Conservation (phyloP, 1,140 invertebrate genomes). For the Drosophila obscura region DNA sequence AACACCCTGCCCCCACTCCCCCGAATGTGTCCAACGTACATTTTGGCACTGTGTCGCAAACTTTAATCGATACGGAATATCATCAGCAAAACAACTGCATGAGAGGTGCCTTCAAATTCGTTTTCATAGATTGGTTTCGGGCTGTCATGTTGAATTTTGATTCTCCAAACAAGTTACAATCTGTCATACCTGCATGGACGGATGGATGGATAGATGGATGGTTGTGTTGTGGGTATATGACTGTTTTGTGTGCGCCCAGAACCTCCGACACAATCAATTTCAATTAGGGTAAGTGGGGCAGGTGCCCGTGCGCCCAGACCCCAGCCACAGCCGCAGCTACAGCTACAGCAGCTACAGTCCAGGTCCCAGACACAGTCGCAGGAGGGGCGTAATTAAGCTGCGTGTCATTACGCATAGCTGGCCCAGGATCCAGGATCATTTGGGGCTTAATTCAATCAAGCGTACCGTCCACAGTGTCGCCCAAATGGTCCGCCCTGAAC, state of each 20-base stretch:
- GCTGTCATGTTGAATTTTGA: constrained; percentile 69
- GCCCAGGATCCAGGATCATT: constrained; percentile 57
- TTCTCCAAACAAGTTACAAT: constrained; percentile 31
- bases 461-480: not conserved
- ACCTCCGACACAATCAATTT: constrained; percentile 54
- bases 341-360: not conserved
- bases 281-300: constrained; percentile 71
- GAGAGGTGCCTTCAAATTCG: constrained; percentile 1
- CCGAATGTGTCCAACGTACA: constrained; percentile 10
- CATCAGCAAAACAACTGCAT: constrained; percentile 55
- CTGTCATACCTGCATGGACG: no score
- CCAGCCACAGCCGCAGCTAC: not conserved
- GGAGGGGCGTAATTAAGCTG: constrained; percentile 61
- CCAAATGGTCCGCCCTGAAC: constrained; percentile 42
- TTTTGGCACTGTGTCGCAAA: constrained; percentile 69
- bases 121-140: constrained; percentile 49
- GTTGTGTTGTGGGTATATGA: not conserved
- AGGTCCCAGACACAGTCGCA: not conserved
- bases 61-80: constrained; percentile 66
- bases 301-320: constrained; percentile 2
- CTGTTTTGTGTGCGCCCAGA: not conserved
- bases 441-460: constrained; percentile 69
- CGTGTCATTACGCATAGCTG: constrained; percentile 61
- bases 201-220: not conserved
- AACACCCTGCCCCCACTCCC: no score